Evolutionary conservation across 2,888 invertebrate genomes (phyloP), one percentile per base, ranked within the genome.

Genomic region (Aricia artaxerxes): DNA sequence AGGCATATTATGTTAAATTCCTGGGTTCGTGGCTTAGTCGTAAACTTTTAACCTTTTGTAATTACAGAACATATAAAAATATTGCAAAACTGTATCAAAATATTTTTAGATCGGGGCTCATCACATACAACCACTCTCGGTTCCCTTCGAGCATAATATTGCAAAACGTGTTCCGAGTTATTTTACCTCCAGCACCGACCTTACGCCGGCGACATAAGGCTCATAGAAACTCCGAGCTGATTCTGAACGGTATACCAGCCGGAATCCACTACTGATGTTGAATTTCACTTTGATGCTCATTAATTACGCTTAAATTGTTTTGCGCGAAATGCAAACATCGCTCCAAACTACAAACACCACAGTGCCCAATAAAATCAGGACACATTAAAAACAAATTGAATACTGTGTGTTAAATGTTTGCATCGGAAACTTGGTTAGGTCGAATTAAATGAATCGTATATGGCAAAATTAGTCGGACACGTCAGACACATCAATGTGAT

Each of bases 271-370:
- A 53, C 76, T 57, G 76, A 76, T 76, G 76, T 76, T 76, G 57
- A 76, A 76, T 76, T 76, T 76, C 76, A 76, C 76, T 76, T 76
- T 76, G 76, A 76, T 76, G 57, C 76, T 76, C 76, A 76, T 76
- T 76, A 76, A 76, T 76, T 76, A 76, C 76, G 76, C 53, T 76
- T 76, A 76, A 76, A 76, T 76, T 76, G 76, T 76, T 76, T 76
- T 76, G 76, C 76, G 57, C 35, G 76, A 35, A 76, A 75, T 75
- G 76, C 76, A 76, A 57, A 76, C 76, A 76, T 76, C 76, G 76
- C 76, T 76, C 76, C 49, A 53, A 13, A 53, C 35, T 76, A 76
- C 49, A 4, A 16, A 31, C 16, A 76, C 76, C 76, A 76, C 53
- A 53, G 13, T 35, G 31, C 35, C 24, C 11, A 24, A 13, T 57